These are phyloP conservation scores for honey bee (Apis mellifera) DNA, from an alignment of 1,140 invertebrate species.

Conservation along the genomic window DNA sequence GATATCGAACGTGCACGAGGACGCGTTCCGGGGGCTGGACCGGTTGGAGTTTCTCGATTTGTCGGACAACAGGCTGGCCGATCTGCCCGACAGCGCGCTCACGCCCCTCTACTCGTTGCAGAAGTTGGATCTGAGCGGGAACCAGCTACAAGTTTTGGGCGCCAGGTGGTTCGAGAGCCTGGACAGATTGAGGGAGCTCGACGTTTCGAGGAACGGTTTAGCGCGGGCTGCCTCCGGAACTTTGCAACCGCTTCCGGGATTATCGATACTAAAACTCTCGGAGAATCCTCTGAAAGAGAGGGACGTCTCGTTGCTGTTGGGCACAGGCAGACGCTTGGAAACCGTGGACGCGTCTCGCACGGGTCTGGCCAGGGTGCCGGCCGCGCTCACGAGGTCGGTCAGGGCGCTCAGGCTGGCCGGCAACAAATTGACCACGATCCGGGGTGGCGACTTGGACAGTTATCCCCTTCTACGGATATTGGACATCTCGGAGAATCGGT, in stretches of 20 bases:
- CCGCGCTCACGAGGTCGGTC: slow-evolving; percentile 91
- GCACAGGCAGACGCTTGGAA: slow-evolving; percentile 87
- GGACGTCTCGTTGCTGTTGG: slow-evolving; percentile 84
- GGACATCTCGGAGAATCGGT: slow-evolving; percentile 90
- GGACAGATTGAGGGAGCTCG: slow-evolving; percentile 87
- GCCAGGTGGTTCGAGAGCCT: slow-evolving; percentile 85
- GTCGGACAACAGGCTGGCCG: slow-evolving; percentile 84
- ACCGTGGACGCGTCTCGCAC: slow-evolving; percentile 92
- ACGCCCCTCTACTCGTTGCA: slow-evolving; percentile 84
- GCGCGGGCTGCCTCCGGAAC: slow-evolving; percentile 86
- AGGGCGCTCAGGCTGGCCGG: slow-evolving; percentile 89
- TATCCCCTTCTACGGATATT: slow-evolving; percentile 92
- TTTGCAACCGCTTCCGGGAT: slow-evolving; percentile 87
- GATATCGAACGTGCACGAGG: slow-evolving; percentile 81
- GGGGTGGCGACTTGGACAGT: slow-evolving; percentile 93
- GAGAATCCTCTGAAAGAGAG: slow-evolving; percentile 86
- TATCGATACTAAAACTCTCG: slow-evolving; percentile 89
- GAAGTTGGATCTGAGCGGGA: slow-evolving; percentile 87
- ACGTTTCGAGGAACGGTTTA: slow-evolving; percentile 90
- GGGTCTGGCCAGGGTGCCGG: slow-evolving; percentile 89
- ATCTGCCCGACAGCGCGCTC: slow-evolving; percentile 83
- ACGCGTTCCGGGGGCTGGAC: slow-evolving; percentile 79
- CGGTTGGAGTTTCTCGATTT: slow-evolving; percentile 83
- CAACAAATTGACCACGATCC: slow-evolving; percentile 88
- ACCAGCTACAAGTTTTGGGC: slow-evolving; percentile 84